Evolutionary conservation across 2,888 invertebrate species (phyloP).

Genomic region (Stenchaetothrips biformis): DNA sequence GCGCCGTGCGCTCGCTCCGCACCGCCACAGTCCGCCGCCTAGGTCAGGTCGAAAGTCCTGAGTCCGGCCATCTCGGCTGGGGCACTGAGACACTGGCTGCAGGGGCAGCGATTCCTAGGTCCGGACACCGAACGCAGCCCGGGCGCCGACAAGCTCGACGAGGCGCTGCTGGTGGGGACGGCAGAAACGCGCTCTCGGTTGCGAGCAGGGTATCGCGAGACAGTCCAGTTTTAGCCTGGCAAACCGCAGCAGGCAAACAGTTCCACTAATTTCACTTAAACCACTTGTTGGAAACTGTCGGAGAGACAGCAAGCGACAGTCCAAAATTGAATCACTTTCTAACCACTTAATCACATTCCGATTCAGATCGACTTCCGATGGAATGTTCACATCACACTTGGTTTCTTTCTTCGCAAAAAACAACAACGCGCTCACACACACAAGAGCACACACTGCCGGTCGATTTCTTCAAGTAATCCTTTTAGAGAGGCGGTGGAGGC

Average conservation of each 20-base stretch:
- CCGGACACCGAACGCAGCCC: too few relatives aligned
- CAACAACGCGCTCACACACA: neutral
- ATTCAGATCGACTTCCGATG: too few relatives aligned
- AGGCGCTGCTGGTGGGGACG: too few relatives aligned
- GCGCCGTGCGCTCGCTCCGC: neutral
- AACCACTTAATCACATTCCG: neutral
- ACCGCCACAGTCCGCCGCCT: neutral
- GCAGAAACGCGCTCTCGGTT: too few relatives aligned
- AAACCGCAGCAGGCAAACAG: neutral
- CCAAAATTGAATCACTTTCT: neutral
- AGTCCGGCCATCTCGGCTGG: neutral
- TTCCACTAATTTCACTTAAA: neutral
- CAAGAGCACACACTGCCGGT: neutral
- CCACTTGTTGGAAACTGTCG: neutral
- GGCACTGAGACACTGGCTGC: too few relatives aligned
- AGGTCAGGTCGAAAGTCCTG: constrained; percentile 3
- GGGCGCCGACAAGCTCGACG: too few relatives aligned
- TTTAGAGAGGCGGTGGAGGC: neutral
- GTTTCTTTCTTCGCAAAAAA: neutral
- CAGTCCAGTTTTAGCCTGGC: neutral
- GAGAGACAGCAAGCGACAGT: neutral
- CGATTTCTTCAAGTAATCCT: neutral
- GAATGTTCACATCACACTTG: neutral
- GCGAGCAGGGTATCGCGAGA: neutral
- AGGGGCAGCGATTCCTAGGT: too few relatives aligned